These are phyloP conservation scores for Drosophila neonasuta DNA, from an alignment of 2,888 invertebrate species.

Conservation along the genomic window DNA sequence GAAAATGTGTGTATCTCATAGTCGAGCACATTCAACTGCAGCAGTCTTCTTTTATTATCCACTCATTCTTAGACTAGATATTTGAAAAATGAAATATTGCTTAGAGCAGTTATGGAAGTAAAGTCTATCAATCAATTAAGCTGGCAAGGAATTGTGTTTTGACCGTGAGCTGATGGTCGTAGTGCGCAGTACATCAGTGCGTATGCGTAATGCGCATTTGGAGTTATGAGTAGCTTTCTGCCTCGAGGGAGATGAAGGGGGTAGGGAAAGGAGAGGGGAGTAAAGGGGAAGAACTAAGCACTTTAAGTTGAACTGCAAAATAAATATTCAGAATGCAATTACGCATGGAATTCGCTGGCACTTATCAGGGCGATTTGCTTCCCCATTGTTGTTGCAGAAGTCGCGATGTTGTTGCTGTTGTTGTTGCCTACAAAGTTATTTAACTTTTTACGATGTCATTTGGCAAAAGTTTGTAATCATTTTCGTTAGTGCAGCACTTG, in stretches of 20 bases:
- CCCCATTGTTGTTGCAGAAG: constrained; percentile 26
- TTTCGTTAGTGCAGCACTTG: constrained; percentile 64
- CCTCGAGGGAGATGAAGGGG: neutral
- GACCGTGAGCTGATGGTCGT: neutral
- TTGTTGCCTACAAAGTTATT: constrained; percentile 57
- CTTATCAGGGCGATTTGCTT: constrained; percentile 57
- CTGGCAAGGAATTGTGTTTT: constrained; percentile 5
- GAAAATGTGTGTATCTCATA: too few relatives aligned
- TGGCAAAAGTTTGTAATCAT: constrained; percentile 72
- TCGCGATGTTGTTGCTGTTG: constrained; percentile 11
- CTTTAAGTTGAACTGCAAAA: constrained; percentile 24
- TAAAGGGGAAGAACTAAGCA: neutral
- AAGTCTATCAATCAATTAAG: constrained; percentile 17
- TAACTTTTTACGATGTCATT: constrained; percentile 76
- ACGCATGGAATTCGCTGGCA: constrained; percentile 70
- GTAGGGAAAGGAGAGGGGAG: neutral
- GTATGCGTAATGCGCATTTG: constrained; percentile 23
- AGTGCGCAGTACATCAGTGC: neutral
- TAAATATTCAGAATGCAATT: constrained; percentile 70
- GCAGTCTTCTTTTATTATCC: too few relatives aligned
- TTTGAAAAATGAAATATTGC: too few relatives aligned
- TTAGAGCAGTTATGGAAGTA: too few relatives aligned
- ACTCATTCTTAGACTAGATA: too few relatives aligned
- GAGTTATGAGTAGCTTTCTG: neutral
- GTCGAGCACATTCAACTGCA: too few relatives aligned